Base-by-base conservation (phyloP, 1,140 invertebrate genomes). In the Tetranychus urticae region DNA sequence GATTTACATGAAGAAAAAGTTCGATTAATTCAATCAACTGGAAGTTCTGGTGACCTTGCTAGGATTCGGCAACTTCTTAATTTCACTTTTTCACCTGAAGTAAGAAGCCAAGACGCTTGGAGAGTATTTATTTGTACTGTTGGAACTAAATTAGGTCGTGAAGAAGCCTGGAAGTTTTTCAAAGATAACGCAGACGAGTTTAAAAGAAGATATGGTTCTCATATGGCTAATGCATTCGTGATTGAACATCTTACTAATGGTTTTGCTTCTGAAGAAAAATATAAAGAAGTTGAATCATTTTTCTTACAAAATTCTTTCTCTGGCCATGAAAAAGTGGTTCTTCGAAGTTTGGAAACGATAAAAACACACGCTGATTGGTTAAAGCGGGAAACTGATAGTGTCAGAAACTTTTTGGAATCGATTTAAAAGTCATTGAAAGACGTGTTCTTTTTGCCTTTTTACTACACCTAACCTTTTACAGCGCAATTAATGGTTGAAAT, bases 1-100 rank as follows among this genome's bases (percentile, higher is more conserved):
- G 88, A 91, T 72, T 76, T 93, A 58, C 55, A 61, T 35, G 91
- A 97, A 72, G 89, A 97, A 70, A 91, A 91, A 71, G 82, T 90
- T 68, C 78, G 89, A 67, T 86, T 94, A 65, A 79, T 84, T 34
- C 74, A 83, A 50, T 79, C 85, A 0, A 76, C 96, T 31, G 88
- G 88, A 35, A 79, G 82, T 46, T 79, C 84, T 31, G 78, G 78
- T 54, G 80, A 90, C 69, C 73, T 79, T 2, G 74, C 75, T 35
- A 71, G 90, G 34, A 75, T 93, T 48, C 75, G 77, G 6, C 79
- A 81, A 67, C 84, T 90, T n/a, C 74, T 96, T 1, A 77, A 64
- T 6, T 64, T 64, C 37, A 1, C 63, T 2, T 8, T 64, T 7
- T 61, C 61, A 8, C 60, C 97, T 74, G 92, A 98, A 71, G 90